Evolutionary conservation across 1,140 invertebrate species (phyloP).

Genomic region (Ostrea denselamellosa): DNA sequence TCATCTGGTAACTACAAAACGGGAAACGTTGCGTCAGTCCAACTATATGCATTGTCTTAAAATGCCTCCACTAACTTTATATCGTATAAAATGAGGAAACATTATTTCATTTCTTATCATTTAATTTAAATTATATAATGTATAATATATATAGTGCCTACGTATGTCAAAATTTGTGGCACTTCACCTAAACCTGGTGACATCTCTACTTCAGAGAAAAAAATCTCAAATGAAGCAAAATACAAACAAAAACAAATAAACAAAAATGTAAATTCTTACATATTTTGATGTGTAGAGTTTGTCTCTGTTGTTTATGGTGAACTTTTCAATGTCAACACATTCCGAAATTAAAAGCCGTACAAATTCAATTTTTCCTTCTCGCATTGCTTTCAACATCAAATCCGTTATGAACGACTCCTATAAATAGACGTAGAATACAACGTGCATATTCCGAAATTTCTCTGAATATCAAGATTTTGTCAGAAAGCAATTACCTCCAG

Average conservation of each 20-base stretch:
- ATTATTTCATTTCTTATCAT: no score
- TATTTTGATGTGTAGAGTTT: constrained; percentile 32
- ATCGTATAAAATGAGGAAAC: no score
- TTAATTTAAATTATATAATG: no score
- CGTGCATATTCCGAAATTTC: background rate
- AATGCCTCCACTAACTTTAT: no score
- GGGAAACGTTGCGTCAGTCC: no score
- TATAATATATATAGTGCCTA: no score
- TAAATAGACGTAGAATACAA: background rate
- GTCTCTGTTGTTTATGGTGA: background rate
- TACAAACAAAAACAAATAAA: no score
- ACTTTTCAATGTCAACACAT: constrained; percentile 5
- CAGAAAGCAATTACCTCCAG: background rate
- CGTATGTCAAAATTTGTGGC: no score
- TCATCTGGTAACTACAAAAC: background rate
- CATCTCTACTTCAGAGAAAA: no score
- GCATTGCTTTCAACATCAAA: constrained; percentile 8
- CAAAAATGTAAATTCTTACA: background rate
- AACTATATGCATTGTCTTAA: no score
- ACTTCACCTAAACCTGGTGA: no score
- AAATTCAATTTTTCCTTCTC: constrained; percentile 22
- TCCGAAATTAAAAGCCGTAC: constrained; percentile 23
- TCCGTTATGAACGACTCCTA: constrained; percentile 9
- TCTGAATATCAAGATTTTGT: background rate
- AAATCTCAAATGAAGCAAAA: no score